Conservation (phyloP, 2,113 vertebrate genomes). For the Bos indicus region DNA sequence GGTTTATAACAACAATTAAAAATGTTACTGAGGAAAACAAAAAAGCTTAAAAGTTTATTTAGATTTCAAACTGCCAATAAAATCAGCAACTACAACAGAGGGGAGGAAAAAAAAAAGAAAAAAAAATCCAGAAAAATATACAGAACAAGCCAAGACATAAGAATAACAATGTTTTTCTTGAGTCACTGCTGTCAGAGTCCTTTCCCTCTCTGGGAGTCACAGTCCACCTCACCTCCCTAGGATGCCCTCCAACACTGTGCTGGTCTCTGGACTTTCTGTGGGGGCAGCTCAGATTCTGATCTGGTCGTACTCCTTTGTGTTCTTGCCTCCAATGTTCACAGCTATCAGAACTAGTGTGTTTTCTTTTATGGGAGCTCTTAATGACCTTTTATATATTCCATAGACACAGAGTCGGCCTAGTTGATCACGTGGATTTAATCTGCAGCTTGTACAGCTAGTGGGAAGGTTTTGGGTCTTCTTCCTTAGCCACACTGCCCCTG, state of each 20-base stretch:
- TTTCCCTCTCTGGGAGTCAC: no score
- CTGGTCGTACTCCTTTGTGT: not conserved
- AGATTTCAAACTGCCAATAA: not conserved
- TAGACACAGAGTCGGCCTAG: not conserved
- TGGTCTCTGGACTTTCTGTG: not conserved
- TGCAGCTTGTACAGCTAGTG: not conserved
- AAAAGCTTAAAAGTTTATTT: not conserved
- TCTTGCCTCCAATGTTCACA: not conserved
- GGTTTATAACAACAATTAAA: not conserved
- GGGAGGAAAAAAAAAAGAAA: not conserved
- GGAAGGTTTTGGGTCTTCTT: not conserved
- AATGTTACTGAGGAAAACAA: not conserved
- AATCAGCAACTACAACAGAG: not conserved
- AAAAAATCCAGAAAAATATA: not conserved
- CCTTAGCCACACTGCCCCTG: not conserved
- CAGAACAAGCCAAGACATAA: not conserved
- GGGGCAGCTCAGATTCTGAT: not conserved
- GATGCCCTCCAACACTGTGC: not conserved
- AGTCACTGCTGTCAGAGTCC: not conserved
- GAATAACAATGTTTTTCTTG: not conserved
- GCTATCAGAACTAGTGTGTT: not conserved
- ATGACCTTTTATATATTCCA: not conserved
- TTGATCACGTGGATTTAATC: fast-evolving
- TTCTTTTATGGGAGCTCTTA: not conserved
- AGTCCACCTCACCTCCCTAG: fast-evolving